Conservation (phyloP, 2,113 vertebrate species). For the Smithornis capensis region DNA sequence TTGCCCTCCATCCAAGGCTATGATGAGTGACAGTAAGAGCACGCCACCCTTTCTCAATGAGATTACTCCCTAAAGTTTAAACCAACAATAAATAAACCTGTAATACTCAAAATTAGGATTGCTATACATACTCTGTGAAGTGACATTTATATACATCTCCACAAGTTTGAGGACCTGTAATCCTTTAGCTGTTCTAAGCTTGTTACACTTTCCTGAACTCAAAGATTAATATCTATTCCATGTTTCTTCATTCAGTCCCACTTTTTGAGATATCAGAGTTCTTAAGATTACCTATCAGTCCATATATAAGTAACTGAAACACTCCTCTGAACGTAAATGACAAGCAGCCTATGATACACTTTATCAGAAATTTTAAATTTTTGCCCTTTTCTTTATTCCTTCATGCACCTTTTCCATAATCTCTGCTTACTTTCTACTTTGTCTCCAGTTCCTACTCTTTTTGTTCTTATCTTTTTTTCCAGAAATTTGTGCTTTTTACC, state of each 20-base stretch:
- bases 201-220: not conserved
- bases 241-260: not conserved
- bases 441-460: not conserved
- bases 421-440: not conserved
- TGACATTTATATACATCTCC: not conserved
- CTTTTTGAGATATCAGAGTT: not conserved
- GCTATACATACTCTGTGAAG: not conserved
- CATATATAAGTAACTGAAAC: not conserved
- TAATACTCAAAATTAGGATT: not conserved
- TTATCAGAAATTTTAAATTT: not conserved
- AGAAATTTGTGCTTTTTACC: not conserved
- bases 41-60: rapidly evolving
- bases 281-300: not conserved
- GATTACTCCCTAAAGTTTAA: not conserved
- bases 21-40: not conserved
- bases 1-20: too few relatives aligned
- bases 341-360: not conserved
- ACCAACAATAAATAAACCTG: not conserved
- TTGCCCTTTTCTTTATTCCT: not conserved
- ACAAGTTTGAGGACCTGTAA: not conserved
- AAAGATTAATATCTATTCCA: not conserved
- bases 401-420: not conserved
- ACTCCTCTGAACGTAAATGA: not conserved
- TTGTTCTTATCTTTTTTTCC: not conserved
- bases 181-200: not conserved